Percentiles rank a stretch among this genome's conserved stretches.
These are phyloP conservation scores for Alectoris magna DNA, from an alignment of 2,797 vertebrate species.

Conservation along the genomic window DNA sequence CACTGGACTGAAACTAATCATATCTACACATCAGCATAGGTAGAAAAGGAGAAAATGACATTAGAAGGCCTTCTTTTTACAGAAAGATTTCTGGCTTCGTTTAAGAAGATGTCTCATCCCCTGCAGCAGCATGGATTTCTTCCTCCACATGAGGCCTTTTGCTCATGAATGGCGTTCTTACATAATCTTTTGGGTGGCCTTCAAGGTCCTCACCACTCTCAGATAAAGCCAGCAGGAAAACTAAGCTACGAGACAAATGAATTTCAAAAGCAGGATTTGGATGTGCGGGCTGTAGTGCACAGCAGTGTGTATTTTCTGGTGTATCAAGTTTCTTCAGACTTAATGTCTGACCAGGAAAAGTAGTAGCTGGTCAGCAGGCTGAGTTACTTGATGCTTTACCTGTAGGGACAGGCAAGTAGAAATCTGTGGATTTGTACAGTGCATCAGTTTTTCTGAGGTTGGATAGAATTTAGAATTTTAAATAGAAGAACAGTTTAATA, in stretches of 20 bases:
- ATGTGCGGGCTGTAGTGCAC: neutral
- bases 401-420: neutral
- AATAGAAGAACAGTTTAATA: neutral
- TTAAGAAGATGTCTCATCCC: neutral
- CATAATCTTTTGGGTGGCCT: neutral
- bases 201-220: neutral
- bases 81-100: neutral
- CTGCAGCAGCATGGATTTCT: accelerated
- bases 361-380: neutral
- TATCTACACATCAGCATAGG: neutral
- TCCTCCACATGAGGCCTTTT: neutral
- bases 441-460: neutral
- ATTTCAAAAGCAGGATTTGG: neutral
- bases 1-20: neutral
- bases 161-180: neutral
- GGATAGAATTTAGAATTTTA: neutral
- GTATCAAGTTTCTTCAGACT: neutral
- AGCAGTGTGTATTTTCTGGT: too few species aligned
- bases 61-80: neutral
- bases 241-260: neutral
- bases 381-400: neutral
- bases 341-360: neutral
- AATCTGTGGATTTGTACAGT: neutral
- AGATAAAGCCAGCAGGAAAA: neutral
- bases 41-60: neutral